Percentiles rank a stretch among this genome's conserved stretches.
phyloP scores from a whole-genome alignment of 35 echinoderm and acorn worm species.

The Anneissia japonica region DNA sequence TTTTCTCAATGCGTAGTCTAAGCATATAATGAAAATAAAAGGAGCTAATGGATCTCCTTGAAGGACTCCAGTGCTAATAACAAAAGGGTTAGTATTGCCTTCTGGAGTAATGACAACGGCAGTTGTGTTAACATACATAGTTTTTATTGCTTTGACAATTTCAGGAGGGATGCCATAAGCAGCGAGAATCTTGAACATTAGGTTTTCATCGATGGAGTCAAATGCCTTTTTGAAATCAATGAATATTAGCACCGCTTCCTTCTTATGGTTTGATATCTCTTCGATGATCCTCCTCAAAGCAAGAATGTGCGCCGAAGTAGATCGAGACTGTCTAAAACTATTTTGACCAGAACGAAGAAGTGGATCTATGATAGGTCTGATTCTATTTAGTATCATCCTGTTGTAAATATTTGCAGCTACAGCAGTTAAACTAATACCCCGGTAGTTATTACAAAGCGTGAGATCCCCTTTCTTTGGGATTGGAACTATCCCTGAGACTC shows the following conservation, averaged over 20 bases:
- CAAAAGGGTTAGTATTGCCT: no score
- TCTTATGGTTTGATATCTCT: no score
- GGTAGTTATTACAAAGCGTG: neutral
- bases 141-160: conserved; percentile 8
- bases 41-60: no score
- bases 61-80: no score
- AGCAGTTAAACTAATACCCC: neutral
- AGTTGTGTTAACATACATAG: neutral
- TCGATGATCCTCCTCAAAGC: neutral
- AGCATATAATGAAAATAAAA: no score
- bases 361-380: neutral
- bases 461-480: conserved; percentile 6
- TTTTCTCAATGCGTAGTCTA: no score
- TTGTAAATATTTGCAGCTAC: neutral
- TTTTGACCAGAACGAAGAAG: neutral
- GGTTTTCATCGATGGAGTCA: neutral
- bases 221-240: conserved; percentile 21
- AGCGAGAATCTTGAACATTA: conserved; percentile 9
- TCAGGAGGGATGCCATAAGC: neutral
- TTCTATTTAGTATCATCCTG: neutral
- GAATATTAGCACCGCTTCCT: neutral
- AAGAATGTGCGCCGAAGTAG: neutral
- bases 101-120: no score
- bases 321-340: neutral
- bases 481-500: neutral